Evolutionary conservation across 2,888 invertebrate species (phyloP).

Genomic region (Parascotia fuliginaria): DNA sequence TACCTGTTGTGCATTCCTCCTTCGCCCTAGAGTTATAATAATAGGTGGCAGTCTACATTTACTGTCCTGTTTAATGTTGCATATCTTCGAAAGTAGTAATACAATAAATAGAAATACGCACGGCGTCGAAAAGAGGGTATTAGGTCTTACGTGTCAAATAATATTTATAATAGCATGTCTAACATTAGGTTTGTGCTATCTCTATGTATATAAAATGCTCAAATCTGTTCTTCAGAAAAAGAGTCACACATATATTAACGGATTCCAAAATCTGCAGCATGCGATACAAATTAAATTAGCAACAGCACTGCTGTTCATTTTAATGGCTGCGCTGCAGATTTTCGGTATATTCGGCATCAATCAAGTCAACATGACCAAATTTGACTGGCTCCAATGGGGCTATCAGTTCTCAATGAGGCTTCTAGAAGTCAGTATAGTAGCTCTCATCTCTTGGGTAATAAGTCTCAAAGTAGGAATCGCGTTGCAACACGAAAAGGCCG

Average conservation of each 20-base stretch:
- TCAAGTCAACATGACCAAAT: slow-evolving; percentile 87
- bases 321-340: slow-evolving; percentile 93
- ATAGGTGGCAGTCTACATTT: slow-evolving; percentile 92
- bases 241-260: slow-evolving; percentile 92
- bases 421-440: slow-evolving; percentile 95
- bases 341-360: slow-evolving; percentile 88
- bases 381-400: slow-evolving; percentile 96
- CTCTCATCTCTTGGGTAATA: slow-evolving; percentile 94
- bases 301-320: slow-evolving; percentile 92
- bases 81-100: slow-evolving; percentile 89
- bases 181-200: slow-evolving; percentile 93
- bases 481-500: slow-evolving; percentile 90
- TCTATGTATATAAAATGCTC: slow-evolving; percentile 93
- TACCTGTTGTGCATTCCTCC: slow-evolving; percentile 88
- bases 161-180: slow-evolving; percentile 94
- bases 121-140: slow-evolving; percentile 85
- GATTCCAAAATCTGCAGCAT: slow-evolving; percentile 92
- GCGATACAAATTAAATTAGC: slow-evolving; percentile 96
- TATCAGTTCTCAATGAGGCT: slow-evolving; percentile 94
- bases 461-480: slow-evolving; percentile 88
- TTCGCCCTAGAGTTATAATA: slow-evolving; percentile 92
- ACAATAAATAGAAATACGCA: slow-evolving; percentile 76
- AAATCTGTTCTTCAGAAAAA: slow-evolving; percentile 91
- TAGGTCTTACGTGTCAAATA: slow-evolving; percentile 92
- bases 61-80: slow-evolving; percentile 92